Evolutionary conservation across 2,888 invertebrate genomes (phyloP).

Genomic region (Lasioglossum oenotherae): DNA sequence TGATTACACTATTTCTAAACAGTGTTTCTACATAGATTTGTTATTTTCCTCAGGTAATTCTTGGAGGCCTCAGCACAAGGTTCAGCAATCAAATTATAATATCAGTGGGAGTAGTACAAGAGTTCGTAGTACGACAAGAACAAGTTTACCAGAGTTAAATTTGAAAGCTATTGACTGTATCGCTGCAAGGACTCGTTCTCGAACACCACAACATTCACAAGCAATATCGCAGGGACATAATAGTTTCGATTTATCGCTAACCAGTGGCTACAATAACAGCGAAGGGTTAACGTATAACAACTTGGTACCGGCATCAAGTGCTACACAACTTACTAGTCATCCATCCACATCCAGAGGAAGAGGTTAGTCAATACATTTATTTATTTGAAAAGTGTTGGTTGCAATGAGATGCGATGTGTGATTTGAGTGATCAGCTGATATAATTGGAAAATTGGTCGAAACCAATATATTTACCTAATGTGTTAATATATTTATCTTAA

Average conservation of each 20-base stretch:
- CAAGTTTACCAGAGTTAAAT: conserved; percentile 78
- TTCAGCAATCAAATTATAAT: conserved; percentile 76
- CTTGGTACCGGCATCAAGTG: conserved; percentile 72
- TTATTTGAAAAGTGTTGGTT: conserved; percentile 57
- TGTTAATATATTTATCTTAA: conserved; percentile 33
- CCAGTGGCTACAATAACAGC: conserved; percentile 74
- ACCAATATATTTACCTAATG: conserved; percentile 34
- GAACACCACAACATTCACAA: conserved; percentile 81
- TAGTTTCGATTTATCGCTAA: conserved; percentile 75
- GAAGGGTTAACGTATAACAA: conserved; percentile 74
- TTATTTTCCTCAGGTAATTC: conserved; percentile 73
- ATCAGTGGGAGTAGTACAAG: conserved; percentile 75
- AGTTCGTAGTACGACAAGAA: conserved; percentile 74
- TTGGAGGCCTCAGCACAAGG: conserved; percentile 80
- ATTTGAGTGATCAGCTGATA: conserved; percentile 61
- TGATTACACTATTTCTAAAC: no score
- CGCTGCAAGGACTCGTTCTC: conserved; percentile 82
- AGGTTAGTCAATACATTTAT: conserved; percentile 76
- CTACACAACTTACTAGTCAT: conserved; percentile 78
- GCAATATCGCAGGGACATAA: conserved; percentile 73
- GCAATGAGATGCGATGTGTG: conserved; percentile 67
- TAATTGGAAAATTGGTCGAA: conserved; percentile 30
- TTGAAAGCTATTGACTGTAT: conserved; percentile 81
- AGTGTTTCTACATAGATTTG: not conserved
- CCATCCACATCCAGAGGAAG: conserved; percentile 82